A percentile compares a stretch with the other conserved stretches of the same genome.
Evolutionary conservation across 1,140 invertebrate species (phyloP).

Genomic region (Tribolium madens): DNA sequence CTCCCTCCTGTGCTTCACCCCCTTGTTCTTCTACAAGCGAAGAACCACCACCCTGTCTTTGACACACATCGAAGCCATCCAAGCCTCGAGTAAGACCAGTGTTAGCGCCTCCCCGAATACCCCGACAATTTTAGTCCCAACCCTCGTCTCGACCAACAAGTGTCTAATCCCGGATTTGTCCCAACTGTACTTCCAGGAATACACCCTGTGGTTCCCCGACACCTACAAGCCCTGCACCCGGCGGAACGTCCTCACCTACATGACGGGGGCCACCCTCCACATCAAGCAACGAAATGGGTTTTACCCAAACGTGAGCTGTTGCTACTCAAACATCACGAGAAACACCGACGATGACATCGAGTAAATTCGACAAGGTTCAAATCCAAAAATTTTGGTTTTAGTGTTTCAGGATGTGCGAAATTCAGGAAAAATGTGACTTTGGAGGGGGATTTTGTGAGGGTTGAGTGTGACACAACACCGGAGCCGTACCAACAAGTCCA

Average conservation of each 20-base stretch:
- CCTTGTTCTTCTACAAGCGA: too few species aligned
- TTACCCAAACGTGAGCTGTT: slow-evolving; percentile 47
- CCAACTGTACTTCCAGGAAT: not conserved
- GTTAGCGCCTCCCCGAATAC: too few species aligned
- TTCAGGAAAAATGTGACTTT: slow-evolving; percentile 64
- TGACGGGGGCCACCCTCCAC: slow-evolving; percentile 53
- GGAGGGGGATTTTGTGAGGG: slow-evolving; percentile 65
- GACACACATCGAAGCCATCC: too few species aligned
- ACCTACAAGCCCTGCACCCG: too few species aligned
- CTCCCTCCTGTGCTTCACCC: too few species aligned
- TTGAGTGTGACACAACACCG: slow-evolving; percentile 63
- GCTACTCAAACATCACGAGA: slow-evolving; percentile 50
- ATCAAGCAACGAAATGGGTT: slow-evolving; percentile 48
- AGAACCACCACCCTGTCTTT: too few species aligned
- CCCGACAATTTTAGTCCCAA: too few species aligned
- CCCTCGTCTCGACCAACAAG: too few species aligned
- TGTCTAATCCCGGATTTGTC: too few species aligned
- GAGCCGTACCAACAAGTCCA: slow-evolving; percentile 70
- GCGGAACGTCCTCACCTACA: slow-evolving; percentile 52
- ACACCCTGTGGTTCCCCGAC: not conserved
- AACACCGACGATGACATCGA: slow-evolving; percentile 47
- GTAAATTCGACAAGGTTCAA: too few species aligned
- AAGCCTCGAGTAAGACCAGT: too few species aligned
- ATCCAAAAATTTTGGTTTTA: slow-evolving; percentile 44
- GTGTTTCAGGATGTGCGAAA: slow-evolving; percentile 64